These are phyloP conservation scores for Scaptomyza hsui DNA, from an alignment of 1,140 invertebrate species.

Conservation along the genomic window DNA sequence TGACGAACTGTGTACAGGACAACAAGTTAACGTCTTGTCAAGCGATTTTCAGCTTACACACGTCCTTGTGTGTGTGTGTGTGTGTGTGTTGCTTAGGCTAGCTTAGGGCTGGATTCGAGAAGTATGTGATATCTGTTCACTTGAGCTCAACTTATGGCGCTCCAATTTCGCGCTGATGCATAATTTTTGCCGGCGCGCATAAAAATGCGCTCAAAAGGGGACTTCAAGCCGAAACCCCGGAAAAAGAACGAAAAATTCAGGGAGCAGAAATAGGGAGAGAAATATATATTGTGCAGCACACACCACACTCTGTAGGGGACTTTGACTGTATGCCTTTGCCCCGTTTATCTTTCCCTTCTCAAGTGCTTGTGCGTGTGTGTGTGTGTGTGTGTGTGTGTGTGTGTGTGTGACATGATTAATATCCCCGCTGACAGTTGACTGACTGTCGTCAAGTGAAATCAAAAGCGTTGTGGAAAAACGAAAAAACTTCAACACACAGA, in stretches of 20 bases:
- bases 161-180: constrained; percentile 81
- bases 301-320: constrained; percentile 15
- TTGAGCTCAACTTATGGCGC: constrained; percentile 76
- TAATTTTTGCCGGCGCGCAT: constrained; percentile 75
- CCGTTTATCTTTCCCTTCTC: constrained; percentile 22
- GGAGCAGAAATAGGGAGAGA: constrained; percentile 5
- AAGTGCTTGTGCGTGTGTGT: constrained; percentile 34
- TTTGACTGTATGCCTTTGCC: constrained; percentile 31
- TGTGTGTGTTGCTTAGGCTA: constrained; percentile 52
- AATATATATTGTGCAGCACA: constrained; percentile 21
- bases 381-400: constrained; percentile 51
- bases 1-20: constrained; percentile 48
- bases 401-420: constrained; percentile 80
- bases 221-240: constrained; percentile 58
- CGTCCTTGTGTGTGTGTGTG: constrained; percentile 32
- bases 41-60: constrained; percentile 16
- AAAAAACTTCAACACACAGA: constrained; percentile 13
- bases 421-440: constrained; percentile 76
- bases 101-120: background rate
- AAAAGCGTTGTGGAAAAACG: constrained; percentile 58
- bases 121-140: constrained; percentile 68
- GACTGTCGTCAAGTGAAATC: constrained; percentile 80
- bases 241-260: constrained; percentile 53
- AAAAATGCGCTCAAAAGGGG: constrained; percentile 80
- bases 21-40: constrained; percentile 70